Percentiles rank a stretch among this genome's conserved stretches.
These are phyloP conservation scores for Lordiphosa fenestrarum DNA, from an alignment of 2,888 invertebrate genomes.

Conservation along the genomic window DNA sequence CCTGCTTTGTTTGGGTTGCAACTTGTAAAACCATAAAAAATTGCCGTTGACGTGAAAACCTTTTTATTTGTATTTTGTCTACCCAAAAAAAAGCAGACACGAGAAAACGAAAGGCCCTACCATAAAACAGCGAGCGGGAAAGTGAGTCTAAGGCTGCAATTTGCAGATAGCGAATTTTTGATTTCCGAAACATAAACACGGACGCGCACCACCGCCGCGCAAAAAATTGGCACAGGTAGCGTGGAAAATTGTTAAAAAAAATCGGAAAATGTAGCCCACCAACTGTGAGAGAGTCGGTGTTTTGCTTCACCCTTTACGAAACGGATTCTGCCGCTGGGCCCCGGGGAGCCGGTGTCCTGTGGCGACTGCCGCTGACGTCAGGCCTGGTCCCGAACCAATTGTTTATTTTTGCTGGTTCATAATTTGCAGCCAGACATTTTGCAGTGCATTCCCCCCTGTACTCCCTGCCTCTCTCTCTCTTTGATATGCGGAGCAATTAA, in stretches of 20 bases:
- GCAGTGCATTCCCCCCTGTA: constrained; percentile 40
- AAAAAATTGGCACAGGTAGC: constrained; percentile 77
- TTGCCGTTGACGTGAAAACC: constrained; percentile 50
- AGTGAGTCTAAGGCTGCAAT: constrained; percentile 58
- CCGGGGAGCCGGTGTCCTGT: constrained; percentile 62
- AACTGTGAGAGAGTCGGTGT: constrained; percentile 31
- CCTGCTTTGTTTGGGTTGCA: constrained; percentile 38
- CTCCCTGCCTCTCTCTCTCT: constrained; percentile 1
- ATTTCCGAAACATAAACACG: constrained; percentile 74
- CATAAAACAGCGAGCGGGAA: constrained; percentile 69
- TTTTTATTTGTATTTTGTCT: constrained; percentile 27
- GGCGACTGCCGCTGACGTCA: constrained; percentile 37
- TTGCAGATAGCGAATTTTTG: constrained; percentile 71
- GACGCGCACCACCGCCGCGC: constrained; percentile 8
- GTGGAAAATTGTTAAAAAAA: constrained; percentile 66
- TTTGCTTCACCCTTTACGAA: constrained; percentile 64
- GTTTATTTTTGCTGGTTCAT: constrained; percentile 51
- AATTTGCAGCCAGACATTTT: constrained; percentile 41
- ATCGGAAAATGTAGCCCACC: constrained; percentile 30
- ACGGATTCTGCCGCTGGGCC: constrained; percentile 54
- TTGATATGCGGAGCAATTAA: constrained; percentile 19
- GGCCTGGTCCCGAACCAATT: constrained; percentile 27
- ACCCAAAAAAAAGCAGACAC: constrained; percentile 22
- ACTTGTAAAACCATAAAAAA: constrained; percentile 71
- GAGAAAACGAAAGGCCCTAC: constrained; percentile 37